Percentiles rank a stretch among this genome's conserved stretches.
Conservation (phyloP, 2,888 invertebrate genomes). For the Zeuzera pyrina region DNA sequence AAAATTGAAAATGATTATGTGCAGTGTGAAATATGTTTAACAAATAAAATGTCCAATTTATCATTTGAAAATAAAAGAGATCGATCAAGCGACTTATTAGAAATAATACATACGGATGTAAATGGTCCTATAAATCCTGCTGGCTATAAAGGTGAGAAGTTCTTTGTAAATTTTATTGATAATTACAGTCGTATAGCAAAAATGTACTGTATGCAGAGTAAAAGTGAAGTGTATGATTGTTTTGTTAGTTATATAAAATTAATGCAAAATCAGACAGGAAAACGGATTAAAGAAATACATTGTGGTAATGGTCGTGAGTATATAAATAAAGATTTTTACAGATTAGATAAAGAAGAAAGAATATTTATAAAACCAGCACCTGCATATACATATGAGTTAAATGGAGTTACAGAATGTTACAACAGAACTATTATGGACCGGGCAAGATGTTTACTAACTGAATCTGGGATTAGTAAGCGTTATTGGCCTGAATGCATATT, state of each 20-base stretch:
- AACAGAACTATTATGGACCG: background rate
- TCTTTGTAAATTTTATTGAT: constrained; percentile 5
- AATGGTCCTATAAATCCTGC: background rate
- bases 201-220: constrained; percentile 4
- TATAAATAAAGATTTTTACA: no score
- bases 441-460: no score
- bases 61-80: background rate
- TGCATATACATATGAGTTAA: no score
- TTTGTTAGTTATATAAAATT: constrained; percentile 6
- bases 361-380: background rate
- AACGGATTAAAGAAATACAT: no score
- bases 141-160: no score
- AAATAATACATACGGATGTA: background rate
- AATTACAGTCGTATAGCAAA: constrained; percentile 4
- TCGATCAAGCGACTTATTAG: background rate
- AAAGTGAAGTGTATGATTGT: constrained; percentile 1
- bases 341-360: background rate
- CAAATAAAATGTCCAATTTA: background rate
- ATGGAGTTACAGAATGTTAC: background rate
- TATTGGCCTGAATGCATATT: no score
- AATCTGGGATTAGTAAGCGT: no score
- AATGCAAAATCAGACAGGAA: no score
- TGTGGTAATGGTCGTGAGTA: no score
- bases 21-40: background rate
- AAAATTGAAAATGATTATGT: background rate